These are phyloP conservation scores for Stichodactyla helianthus DNA, from an alignment of 64 coral and sea anemone species.

Conservation along the genomic window DNA sequence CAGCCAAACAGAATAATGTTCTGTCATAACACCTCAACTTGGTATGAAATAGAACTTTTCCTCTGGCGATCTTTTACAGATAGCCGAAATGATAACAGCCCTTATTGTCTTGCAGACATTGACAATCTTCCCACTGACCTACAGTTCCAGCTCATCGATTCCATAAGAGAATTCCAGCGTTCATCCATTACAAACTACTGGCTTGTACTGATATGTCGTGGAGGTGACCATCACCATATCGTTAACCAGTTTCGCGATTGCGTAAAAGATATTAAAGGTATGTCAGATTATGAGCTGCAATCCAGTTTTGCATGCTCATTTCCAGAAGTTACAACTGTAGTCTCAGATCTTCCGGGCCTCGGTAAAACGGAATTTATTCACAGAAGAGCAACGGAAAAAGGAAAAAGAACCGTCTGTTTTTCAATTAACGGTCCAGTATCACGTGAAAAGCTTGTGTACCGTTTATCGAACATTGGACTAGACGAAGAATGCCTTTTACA, in stretches of 20 bases:
- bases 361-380: constrained; percentile 81
- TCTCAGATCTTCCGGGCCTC: constrained; percentile 75
- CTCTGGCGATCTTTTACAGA: constrained; percentile 61
- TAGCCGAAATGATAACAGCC: background rate
- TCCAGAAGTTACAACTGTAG: constrained; percentile 60
- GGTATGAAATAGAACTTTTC: constrained; percentile 80
- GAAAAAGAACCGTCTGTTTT: constrained; percentile 51
- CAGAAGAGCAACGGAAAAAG: constrained; percentile 23
- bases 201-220: constrained; percentile 76
- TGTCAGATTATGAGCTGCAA: constrained; percentile 60
- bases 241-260: constrained; percentile 64
- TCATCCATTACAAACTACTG: constrained; percentile 15
- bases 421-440: constrained; percentile 85
- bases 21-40: constrained; percentile 64
- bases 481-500: constrained; percentile 58
- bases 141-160: constrained; percentile 78
- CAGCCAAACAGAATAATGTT: constrained; percentile 76
- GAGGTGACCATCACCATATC: constrained; percentile 81
- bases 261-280: constrained; percentile 56
- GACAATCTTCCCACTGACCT: constrained; percentile 72
- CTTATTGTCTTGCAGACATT: constrained; percentile 86
- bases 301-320: constrained; percentile 32
- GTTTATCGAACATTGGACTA: constrained; percentile 35
- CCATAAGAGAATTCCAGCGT: constrained; percentile 41
- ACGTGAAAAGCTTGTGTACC: constrained; percentile 44